Conservation (phyloP, 1,140 invertebrate species). For the Tetramorium simillimum region DNA sequence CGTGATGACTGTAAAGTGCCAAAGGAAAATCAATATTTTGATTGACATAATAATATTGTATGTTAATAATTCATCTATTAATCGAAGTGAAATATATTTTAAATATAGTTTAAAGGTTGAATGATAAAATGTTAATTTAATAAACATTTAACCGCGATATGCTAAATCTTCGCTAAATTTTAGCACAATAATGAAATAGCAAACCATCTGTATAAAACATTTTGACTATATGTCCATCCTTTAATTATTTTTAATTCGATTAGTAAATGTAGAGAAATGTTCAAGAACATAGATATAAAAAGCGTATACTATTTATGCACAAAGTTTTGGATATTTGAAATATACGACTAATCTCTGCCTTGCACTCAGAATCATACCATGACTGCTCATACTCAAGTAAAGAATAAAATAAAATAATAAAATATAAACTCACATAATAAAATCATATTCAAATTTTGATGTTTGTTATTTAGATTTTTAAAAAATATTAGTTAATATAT, state of each 20-base stretch:
- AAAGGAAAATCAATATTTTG: constrained; percentile 18
- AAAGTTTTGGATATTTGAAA: constrained; percentile 54
- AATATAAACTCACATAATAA: constrained; percentile 33
- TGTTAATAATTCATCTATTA: constrained; percentile 11
- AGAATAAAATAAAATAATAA: constrained; percentile 60
- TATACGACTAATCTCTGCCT: constrained; percentile 61
- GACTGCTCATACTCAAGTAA: constrained; percentile 59
- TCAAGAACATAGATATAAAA: neutral
- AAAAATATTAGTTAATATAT: constrained; percentile 72
- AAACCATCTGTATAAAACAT: neutral
- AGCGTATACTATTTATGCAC: constrained; percentile 33
- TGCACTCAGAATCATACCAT: constrained; percentile 70
- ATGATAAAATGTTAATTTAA: constrained; percentile 16
- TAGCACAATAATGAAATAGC: neutral
- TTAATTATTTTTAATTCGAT: neutral
- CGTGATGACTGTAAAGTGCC: neutral
- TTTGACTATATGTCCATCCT: neutral
- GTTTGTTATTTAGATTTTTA: constrained; percentile 58
- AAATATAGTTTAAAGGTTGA: neutral
- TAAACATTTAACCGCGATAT: neutral
- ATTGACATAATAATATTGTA: neutral
- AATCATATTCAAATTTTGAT: constrained; percentile 35
- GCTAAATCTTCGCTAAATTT: neutral
- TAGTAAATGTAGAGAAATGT: constrained; percentile 3
- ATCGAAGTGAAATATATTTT: neutral